A percentile compares a stretch with the other conserved stretches of the same genome.
Conservation (phyloP, 2,797 vertebrate species). For the Pangasius larnaudii region DNA sequence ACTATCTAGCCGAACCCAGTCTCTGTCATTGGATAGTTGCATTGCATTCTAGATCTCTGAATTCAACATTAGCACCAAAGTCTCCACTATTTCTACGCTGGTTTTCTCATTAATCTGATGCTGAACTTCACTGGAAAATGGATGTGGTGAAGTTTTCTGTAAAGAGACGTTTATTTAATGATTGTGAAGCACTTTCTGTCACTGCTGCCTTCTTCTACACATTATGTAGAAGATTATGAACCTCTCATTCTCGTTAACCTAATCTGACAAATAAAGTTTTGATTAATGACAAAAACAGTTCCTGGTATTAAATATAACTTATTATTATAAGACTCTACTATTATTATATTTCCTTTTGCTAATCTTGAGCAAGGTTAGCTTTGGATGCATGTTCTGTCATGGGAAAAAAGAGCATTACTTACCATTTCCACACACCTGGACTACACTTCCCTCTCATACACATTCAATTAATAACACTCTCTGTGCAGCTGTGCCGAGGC, state of each 20-base stretch:
- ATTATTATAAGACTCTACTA: background rate
- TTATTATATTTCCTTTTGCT: background rate
- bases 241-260: background rate
- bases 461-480: slow-evolving; percentile 9
- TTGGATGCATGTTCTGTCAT: background rate
- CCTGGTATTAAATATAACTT: background rate
- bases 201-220: background rate
- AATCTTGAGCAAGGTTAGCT: background rate
- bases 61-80: no score
- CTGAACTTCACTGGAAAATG: no score
- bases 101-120: background rate
- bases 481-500: slow-evolving; percentile 67
- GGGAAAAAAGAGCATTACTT: background rate
- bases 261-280: background rate
- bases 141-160: no score
- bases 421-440: slow-evolving; percentile 10
- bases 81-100: no score
- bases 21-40: background rate
- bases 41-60: background rate
- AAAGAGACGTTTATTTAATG: background rate
- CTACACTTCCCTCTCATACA: slow-evolving; percentile 33
- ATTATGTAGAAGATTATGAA: background rate
- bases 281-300: background rate
- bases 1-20: background rate
- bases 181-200: background rate